Evolutionary conservation across 2,797 vertebrate species (phyloP).

Genomic region (Pangasius krempfi): DNA sequence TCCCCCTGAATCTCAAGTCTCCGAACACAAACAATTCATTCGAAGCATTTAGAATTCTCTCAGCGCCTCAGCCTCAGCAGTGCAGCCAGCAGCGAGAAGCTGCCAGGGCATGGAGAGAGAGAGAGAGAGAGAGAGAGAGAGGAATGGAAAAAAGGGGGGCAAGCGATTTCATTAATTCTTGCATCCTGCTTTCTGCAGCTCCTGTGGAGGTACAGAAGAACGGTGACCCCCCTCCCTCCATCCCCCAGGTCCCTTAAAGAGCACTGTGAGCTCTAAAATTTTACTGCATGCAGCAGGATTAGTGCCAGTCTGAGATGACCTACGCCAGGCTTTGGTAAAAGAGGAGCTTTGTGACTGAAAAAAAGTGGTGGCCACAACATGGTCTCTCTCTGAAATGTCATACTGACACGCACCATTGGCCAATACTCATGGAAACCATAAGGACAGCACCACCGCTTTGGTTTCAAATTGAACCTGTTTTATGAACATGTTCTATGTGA

Average conservation of each 20-base stretch:
- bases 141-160: slow-evolving; percentile 16
- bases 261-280: slow-evolving; percentile 38
- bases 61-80: slow-evolving; percentile 80
- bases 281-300: slow-evolving; percentile 41
- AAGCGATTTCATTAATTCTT: slow-evolving; percentile 56
- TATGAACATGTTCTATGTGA: not conserved
- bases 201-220: slow-evolving; percentile 48
- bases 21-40: slow-evolving; percentile 90
- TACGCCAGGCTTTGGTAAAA: slow-evolving; percentile 5
- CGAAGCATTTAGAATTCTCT: slow-evolving; percentile 88
- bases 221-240: slow-evolving; percentile 14
- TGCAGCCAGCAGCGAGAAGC: slow-evolving; percentile 79
- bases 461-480: not conserved
- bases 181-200: slow-evolving; percentile 53
- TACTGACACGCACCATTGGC: slow-evolving; percentile 3
- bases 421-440: not conserved
- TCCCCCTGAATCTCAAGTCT: slow-evolving; percentile 75
- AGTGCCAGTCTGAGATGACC: slow-evolving; percentile 34
- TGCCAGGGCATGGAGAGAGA: slow-evolving; percentile 30
- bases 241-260: slow-evolving; percentile 57
- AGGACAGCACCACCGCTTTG: not conserved
- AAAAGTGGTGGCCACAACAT: slow-evolving; percentile 66
- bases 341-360: slow-evolving; percentile 68
- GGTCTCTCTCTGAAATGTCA: slow-evolving; percentile 7
- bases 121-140: slow-evolving; percentile 32